Base-by-base conservation (phyloP, 37 sponge, comb jelly and placozoan species). In the Petrosia ficiformis region DNA sequence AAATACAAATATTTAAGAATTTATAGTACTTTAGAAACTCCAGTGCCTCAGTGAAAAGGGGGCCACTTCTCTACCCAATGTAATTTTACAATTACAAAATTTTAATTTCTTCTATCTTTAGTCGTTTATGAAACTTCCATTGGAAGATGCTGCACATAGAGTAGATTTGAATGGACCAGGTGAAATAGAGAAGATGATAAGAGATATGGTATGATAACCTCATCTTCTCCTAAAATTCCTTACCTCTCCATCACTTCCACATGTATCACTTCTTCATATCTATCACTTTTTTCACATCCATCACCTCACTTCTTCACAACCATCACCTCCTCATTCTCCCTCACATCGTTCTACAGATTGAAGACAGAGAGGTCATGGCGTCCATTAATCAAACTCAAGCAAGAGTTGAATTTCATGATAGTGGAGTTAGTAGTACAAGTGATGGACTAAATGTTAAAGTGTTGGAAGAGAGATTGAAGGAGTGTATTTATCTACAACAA, bases 401-500 rank as follows among this genome's bases (percentile, higher is more conserved):
- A 25, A 90, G 90, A 89, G 89, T 96, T 14, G 87, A 86, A 19
- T 96, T 96, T 78, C 81, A 74, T 32, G 95, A 90, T 67, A 87
- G 66, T 59, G 92, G 86, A 22, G 89, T 87, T 57, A 77, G 61
- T 36, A 85, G 66, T 60, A 76, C 80, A 39, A 59, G 74, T 40
- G 28, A 48, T 48, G 14, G 54, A 48, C 54, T 19, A n/a, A n/a
- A n/a, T n/a, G n/a, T 14, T 48, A 8, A 48, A 14, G 14, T 14
- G 54, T 29, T 61, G 28, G 63, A 61, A 22, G 63, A 8, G 6
- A 11, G 28, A 32, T 40, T 91, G 64, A 52, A 35, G 32, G 71
- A 80, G 59, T 87, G 89, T 57, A 78, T 92, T 42, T 66, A 66
- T 4, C 68, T 92, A 2, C 86, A 92, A 52, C 39, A 88, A 71